Conservation (phyloP, 2,113 vertebrate species). For the Procavia capensis region DNA sequence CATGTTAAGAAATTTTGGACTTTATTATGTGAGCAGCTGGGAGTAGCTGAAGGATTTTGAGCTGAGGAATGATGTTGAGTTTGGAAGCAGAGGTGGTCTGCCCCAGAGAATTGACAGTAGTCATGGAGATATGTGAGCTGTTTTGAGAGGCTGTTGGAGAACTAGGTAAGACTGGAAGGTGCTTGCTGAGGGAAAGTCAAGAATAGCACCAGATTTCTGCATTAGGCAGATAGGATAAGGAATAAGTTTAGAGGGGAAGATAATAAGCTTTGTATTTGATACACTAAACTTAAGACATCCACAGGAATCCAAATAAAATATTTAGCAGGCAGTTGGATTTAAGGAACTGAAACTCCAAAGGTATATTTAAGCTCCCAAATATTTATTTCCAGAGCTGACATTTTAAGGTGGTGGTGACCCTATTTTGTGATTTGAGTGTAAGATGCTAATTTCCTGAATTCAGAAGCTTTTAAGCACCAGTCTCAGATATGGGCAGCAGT, state of each 20-base stretch:
- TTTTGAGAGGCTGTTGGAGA: conserved; percentile 4
- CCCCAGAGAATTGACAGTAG: neutral
- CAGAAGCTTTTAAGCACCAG: neutral
- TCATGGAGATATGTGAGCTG: neutral
- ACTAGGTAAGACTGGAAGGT: neutral
- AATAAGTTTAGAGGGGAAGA: neutral
- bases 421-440: conserved; percentile 7
- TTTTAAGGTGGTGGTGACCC: neutral
- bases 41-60: conserved; percentile 32
- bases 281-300: neutral
- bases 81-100: neutral
- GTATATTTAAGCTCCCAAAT: neutral
- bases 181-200: neutral
- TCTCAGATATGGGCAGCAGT: neutral
- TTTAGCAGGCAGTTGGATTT: conserved; percentile 11
- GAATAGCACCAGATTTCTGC: conserved; percentile 1
- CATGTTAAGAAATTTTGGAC: neutral
- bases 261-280: neutral
- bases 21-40: conserved; percentile 2
- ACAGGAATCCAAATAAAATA: conserved; percentile 30
- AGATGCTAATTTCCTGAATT: conserved; percentile 38
- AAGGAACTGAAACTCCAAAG: neutral
- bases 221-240: neutral
- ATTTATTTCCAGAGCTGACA: conserved; percentile 14
- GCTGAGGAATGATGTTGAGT: neutral